These are phyloP conservation scores for Hecatera dysodea DNA, from an alignment of 2,888 invertebrate genomes.

Conservation along the genomic window DNA sequence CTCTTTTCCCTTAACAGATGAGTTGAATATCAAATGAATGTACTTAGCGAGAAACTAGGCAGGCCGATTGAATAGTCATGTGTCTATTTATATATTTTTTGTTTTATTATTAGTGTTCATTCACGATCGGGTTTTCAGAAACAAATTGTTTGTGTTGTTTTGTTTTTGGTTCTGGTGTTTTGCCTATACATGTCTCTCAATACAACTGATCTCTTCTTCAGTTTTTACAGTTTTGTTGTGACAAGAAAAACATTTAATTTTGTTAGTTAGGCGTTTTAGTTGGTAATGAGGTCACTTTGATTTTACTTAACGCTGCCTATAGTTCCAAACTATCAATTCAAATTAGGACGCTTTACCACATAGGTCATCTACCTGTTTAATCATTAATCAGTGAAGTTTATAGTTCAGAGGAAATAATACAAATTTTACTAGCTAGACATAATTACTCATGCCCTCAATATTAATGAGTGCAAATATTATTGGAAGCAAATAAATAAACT, in stretches of 20 bases:
- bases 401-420: constrained; percentile 17
- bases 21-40: constrained; percentile 55
- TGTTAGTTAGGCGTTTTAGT: neutral
- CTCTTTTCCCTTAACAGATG: constrained; percentile 56
- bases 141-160: constrained; percentile 14
- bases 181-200: neutral
- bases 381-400: constrained; percentile 11
- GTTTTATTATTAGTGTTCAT: constrained; percentile 18
- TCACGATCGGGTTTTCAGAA: constrained; percentile 23
- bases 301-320: neutral
- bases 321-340: neutral
- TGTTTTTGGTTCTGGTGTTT: neutral
- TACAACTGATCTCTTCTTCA: constrained; percentile 27
- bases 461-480: constrained; percentile 56
- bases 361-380: constrained; percentile 2
- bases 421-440: constrained; percentile 19
- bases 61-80: constrained; percentile 24
- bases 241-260: constrained; percentile 35
- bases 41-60: constrained; percentile 17
- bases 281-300: constrained; percentile 14
- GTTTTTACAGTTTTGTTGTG: constrained; percentile 21
- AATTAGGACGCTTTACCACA: neutral
- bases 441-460: constrained; percentile 56
- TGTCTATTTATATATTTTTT: constrained; percentile 34
- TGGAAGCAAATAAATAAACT: constrained; percentile 51